A percentile compares a stretch with the other conserved stretches of the same genome.
phyloP scores from a whole-genome alignment of 2,797 vertebrate species.

The Pantherophis alleghaniensis region DNA sequence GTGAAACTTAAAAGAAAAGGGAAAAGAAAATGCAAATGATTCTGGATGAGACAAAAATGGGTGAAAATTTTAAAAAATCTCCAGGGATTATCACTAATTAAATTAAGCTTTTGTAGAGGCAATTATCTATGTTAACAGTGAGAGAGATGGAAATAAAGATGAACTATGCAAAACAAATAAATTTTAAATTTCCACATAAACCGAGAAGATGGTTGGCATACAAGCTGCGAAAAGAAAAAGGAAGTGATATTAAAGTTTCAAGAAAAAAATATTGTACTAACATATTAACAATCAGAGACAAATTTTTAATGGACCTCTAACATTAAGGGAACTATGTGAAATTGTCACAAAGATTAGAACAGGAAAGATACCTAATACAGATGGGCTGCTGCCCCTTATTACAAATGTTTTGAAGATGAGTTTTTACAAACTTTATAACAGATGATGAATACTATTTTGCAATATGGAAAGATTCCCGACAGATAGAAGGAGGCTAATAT shows the following conservation, averaged over 20 bases:
- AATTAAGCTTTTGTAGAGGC: background rate
- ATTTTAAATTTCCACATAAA: background rate
- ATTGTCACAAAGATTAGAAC: background rate
- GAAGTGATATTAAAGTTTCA: background rate
- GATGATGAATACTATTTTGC: background rate
- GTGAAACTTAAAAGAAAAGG: background rate
- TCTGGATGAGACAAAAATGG: background rate
- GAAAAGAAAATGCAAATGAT: background rate
- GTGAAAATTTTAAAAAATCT: background rate
- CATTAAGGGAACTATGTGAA: background rate
- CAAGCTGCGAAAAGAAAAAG: background rate
- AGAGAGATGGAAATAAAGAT: background rate
- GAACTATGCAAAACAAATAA: conserved; percentile 28
- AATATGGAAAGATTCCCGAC: background rate
- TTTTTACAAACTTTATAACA: background rate
- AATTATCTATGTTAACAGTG: background rate
- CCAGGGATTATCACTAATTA: background rate
- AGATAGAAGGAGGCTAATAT: background rate
- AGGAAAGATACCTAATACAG: background rate
- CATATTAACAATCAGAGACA: background rate
- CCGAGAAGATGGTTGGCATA: background rate
- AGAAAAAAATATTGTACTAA: background rate
- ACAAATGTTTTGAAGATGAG: background rate
- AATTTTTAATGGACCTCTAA: background rate
- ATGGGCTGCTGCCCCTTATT: background rate